These are phyloP conservation scores for Autographa gamma DNA, from an alignment of 2,888 invertebrate genomes.

Conservation along the genomic window DNA sequence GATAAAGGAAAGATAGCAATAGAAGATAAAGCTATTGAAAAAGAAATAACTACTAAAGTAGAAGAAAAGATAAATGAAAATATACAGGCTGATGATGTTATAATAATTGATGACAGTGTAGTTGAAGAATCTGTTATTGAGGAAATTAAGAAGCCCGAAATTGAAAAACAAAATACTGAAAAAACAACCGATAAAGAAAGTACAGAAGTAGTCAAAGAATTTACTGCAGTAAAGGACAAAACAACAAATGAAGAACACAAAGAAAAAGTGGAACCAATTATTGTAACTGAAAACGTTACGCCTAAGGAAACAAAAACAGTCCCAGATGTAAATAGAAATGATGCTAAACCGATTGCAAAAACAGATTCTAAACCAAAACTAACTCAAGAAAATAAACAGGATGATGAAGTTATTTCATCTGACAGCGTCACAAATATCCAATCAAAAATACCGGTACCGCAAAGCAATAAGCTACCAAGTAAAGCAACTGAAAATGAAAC, in stretches of 20 bases:
- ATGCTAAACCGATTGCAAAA: not conserved
- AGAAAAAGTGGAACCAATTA: conserved; percentile 12
- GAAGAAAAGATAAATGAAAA: conserved; percentile 40
- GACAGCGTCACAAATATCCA: conserved; percentile 19
- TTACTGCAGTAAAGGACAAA: not conserved
- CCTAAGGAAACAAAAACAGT: conserved; percentile 19
- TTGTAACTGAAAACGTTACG: conserved; percentile 13
- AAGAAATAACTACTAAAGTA: conserved; percentile 34
- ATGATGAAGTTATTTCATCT: not conserved
- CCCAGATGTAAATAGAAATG: conserved; percentile 13
- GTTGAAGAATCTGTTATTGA: conserved; percentile 16
- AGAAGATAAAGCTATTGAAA: conserved; percentile 42
- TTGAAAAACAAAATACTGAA: not conserved
- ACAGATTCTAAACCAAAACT: conserved; percentile 8
- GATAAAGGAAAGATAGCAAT: conserved; percentile 20
- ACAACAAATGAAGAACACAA: conserved; percentile 9
- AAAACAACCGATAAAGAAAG: not conserved
- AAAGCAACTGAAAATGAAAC: conserved; percentile 11
- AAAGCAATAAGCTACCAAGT: conserved; percentile 16
- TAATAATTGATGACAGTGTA: conserved; percentile 41
- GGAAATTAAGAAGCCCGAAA: conserved; percentile 14
- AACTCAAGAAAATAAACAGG: conserved; percentile 8
- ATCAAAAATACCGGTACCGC: conserved; percentile 45
- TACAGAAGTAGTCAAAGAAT: not conserved
- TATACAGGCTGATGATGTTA: conserved; percentile 30